A percentile compares a stretch with the other conserved stretches of the same genome.
These are phyloP conservation scores for Prochilodus magdalenae DNA, from an alignment of 2,113 vertebrate genomes.

Conservation along the genomic window DNA sequence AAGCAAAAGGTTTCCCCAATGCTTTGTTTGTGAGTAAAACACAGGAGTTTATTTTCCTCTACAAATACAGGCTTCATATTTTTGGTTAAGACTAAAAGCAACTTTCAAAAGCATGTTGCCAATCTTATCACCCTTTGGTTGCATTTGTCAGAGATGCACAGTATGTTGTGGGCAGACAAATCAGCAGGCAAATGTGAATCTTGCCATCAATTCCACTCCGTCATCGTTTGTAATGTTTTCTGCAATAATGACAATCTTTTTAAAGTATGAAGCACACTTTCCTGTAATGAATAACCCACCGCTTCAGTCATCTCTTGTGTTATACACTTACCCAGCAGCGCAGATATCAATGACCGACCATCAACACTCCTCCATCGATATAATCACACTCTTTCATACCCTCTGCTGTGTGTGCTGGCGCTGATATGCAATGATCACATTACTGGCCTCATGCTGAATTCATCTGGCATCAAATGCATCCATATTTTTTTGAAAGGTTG, in stretches of 20 bases:
- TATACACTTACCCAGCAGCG: conserved; percentile 14
- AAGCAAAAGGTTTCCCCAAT: too few relatives aligned
- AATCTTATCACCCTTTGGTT: too few relatives aligned
- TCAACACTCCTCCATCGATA: conserved; percentile 13
- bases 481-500: conserved; percentile 58
- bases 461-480: conserved; percentile 51
- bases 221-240: neutral
- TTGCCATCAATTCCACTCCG: too few relatives aligned
- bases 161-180: too few relatives aligned
- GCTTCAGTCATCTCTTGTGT: conserved; percentile 3
- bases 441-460: conserved; percentile 54
- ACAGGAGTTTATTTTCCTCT: too few relatives aligned
- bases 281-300: conserved; percentile 10
- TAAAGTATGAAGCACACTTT: neutral
- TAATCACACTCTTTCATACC: conserved; percentile 23
- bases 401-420: neutral
- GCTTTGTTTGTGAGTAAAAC: too few relatives aligned
- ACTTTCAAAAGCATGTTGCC: too few relatives aligned
- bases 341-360: neutral
- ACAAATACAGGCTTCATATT: too few relatives aligned
- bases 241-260: neutral
- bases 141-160: too few relatives aligned
- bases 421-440: conserved; percentile 51
- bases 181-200: too few relatives aligned
- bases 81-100: too few relatives aligned